Evolutionary conservation across 2,797 vertebrate genomes (phyloP).

Genomic region (Aulostomus chinensis): DNA sequence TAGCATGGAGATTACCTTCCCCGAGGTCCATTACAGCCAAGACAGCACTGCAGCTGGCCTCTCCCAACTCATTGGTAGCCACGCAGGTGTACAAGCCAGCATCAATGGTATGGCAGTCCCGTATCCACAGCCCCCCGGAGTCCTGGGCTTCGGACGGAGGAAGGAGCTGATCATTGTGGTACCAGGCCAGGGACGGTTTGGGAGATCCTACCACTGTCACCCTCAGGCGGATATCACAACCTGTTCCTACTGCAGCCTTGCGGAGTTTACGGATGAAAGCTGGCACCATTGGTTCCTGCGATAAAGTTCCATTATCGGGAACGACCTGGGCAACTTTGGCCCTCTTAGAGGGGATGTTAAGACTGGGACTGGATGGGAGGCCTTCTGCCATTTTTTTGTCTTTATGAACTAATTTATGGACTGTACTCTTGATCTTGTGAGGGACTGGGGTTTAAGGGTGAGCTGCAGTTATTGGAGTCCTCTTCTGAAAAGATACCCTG

Average conservation of each 20-base stretch:
- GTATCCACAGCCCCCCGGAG: slow-evolving; percentile 87
- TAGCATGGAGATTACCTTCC: slow-evolving; percentile 82
- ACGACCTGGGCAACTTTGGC: slow-evolving; percentile 70
- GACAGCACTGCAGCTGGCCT: slow-evolving; percentile 83
- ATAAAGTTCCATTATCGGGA: slow-evolving; percentile 12
- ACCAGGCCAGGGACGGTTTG: slow-evolving; percentile 86
- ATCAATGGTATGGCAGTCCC: slow-evolving; percentile 83
- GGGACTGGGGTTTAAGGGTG: background rate
- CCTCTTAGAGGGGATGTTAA: slow-evolving; percentile 78
- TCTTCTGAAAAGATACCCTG: slow-evolving; percentile 24
- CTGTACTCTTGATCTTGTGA: slow-evolving; percentile 15
- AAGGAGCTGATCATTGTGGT: slow-evolving; percentile 81
- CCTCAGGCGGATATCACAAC: slow-evolving; percentile 87
- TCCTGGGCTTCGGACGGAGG: slow-evolving; percentile 72
- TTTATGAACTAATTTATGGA: slow-evolving; percentile 9
- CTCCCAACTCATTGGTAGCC: slow-evolving; percentile 85
- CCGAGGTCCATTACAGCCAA: slow-evolving; percentile 89
- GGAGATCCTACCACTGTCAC: slow-evolving; percentile 85
- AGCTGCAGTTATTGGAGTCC: slow-evolving; percentile 22
- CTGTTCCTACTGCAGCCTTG: slow-evolving; percentile 85
- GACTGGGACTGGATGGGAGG: slow-evolving; percentile 54
- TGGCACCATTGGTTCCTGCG: slow-evolving; percentile 60
- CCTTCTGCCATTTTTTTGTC: slow-evolving; percentile 56
- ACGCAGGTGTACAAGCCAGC: slow-evolving; percentile 91
- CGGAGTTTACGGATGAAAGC: slow-evolving; percentile 86